Base-by-base conservation (phyloP, 2,113 vertebrate species). In the Bungarus multicinctus region DNA sequence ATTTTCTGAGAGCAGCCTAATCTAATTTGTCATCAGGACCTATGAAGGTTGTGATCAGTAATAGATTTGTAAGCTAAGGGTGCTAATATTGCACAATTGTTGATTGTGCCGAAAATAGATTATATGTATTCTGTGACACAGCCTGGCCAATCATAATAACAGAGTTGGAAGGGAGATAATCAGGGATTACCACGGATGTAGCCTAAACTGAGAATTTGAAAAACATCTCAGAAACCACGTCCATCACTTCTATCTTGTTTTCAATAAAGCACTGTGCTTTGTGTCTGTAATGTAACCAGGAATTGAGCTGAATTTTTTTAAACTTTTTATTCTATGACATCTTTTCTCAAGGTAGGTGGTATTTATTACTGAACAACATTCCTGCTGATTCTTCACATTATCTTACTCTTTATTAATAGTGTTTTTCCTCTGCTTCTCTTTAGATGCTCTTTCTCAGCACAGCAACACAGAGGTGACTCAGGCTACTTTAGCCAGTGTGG, bases 401-500 rank as follows among this genome's bases (percentile, higher is more conserved):
- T 39, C 30, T 50, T 27, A 30, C 30, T 53, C 2, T 11, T 23
- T 12, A 18, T 89, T 43, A 22, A 39, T 12, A 34, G 20, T 0
- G 7, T 54, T 54, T 54, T 11, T 89, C n/a, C 34, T 87, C 25
- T 27, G 6, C 12, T 52, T 81, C 57, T 8, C 39, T 89, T 90
- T 95, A 99, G 98, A 96, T 92, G 69, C 95, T 45, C 81, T 94
- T 0, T 87, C 93, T 81, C 98, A 96, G 0, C 94, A 57, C 57
- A 96, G 92, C 95, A 94, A 97, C 3, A 96, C 98, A 3, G 99
- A 99, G 6, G 93, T 95, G 3, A 96, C 98, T 30, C 98, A 98
- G 64, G 97, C 98, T 93, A 97, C 98, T 0, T 92, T 99, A 25
- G 98, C 99, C 69, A 99, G 98, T 25, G 98, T 99, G 30, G 97